Percentiles rank a stretch among this genome's conserved stretches.
Conservation (phyloP, 2,797 vertebrate genomes). For the Spinibarbus caldwelli region DNA sequence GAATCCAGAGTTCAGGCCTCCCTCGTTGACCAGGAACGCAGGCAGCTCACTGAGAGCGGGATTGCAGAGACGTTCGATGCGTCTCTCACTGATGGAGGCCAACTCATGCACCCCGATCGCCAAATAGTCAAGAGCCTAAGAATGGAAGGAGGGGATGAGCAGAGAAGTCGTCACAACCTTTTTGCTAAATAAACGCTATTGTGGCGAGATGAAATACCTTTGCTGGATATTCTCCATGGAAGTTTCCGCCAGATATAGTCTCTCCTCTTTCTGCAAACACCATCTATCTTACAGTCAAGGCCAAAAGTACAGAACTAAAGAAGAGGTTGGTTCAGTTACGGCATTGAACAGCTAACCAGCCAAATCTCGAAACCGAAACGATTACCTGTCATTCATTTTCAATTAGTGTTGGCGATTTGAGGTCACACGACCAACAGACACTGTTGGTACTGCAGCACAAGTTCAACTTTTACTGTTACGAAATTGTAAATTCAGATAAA, state of each 20-base stretch:
- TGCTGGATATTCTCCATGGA: constrained; percentile 98
- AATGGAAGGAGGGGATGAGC: neutral
- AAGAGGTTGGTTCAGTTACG: neutral
- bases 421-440: neutral
- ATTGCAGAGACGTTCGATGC: constrained; percentile 95
- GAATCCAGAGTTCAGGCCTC: constrained; percentile 97
- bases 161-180: neutral
- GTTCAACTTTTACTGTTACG: neutral
- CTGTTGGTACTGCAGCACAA: neutral
- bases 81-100: constrained; percentile 93
- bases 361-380: neutral
- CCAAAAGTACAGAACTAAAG: constrained; percentile 5
- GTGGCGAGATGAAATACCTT: constrained; percentile 78
- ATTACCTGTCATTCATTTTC: neutral
- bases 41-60: constrained; percentile 95
- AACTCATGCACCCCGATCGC: constrained; percentile 95
- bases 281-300: constrained; percentile 87
- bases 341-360: neutral
- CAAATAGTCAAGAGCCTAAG: constrained; percentile 93
- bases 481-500: neutral
- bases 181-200: neutral
- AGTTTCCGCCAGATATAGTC: constrained; percentile 98
- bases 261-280: constrained; percentile 95
- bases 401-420: neutral
- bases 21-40: constrained; percentile 96